A percentile compares a stretch with the other conserved stretches of the same genome.
Evolutionary conservation across 2,113 vertebrate genomes (phyloP).

Genomic region (Mustelus asterias): DNA sequence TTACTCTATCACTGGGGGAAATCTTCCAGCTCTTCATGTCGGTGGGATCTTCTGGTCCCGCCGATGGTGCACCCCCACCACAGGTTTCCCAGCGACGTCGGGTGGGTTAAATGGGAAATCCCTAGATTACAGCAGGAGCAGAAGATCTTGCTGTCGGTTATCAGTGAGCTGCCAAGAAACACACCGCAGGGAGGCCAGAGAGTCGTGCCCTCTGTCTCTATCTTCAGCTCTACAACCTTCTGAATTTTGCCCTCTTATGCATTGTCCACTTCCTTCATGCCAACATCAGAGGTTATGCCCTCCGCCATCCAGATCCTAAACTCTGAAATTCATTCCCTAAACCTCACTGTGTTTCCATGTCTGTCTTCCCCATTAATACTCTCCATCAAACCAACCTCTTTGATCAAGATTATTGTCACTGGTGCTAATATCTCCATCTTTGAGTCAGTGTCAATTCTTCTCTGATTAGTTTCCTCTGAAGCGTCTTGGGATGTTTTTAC

Average conservation of each 20-base stretch:
- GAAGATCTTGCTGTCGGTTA: too few relatives aligned
- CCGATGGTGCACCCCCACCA: too few relatives aligned
- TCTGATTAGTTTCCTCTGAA: neutral
- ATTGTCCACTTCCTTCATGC: neutral
- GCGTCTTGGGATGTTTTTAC: neutral
- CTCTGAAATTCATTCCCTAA: neutral
- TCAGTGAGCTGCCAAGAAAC: too few relatives aligned
- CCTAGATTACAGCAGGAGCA: too few relatives aligned
- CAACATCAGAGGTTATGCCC: neutral
- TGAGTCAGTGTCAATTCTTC: neutral
- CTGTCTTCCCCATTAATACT: neutral
- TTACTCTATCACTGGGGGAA: too few relatives aligned
- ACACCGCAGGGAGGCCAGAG: too few relatives aligned
- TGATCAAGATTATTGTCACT: neutral
- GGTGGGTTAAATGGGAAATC: too few relatives aligned
- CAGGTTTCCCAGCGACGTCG: too few relatives aligned
- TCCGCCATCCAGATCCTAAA: too few relatives aligned
- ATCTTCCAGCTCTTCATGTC: too few relatives aligned
- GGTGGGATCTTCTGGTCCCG: too few relatives aligned
- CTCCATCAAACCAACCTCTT: neutral
- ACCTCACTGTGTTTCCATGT: neutral
- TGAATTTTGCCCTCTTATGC: neutral
- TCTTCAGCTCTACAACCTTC: neutral
- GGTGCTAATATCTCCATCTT: neutral
- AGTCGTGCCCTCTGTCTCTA: neutral